Conservation (phyloP, 1,140 invertebrate genomes). For the Drosophila novamexicana region DNA sequence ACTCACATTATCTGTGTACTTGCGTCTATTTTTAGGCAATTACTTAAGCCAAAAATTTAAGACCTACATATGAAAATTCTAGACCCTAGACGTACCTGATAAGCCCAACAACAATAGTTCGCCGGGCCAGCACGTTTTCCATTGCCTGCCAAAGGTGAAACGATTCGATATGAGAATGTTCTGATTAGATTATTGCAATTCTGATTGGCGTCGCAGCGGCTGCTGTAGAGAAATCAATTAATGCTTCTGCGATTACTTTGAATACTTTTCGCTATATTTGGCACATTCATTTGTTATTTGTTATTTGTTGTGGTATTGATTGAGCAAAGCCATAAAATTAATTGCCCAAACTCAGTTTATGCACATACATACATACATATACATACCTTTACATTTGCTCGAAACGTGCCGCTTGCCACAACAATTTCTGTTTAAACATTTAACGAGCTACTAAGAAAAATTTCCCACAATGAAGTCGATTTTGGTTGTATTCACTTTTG, state of each 20-base stretch:
- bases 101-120: constrained; percentile 17
- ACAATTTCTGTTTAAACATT: constrained; percentile 5
- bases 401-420: constrained; percentile 16
- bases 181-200: constrained; percentile 43
- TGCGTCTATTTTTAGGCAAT: constrained; percentile 47
- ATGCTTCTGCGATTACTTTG: constrained; percentile 8
- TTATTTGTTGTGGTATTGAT: constrained; percentile 24
- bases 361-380: constrained; percentile 4
- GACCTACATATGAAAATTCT: constrained; percentile 3
- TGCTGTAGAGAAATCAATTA: constrained; percentile 36
- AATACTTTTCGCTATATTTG: constrained; percentile 7
- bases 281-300: constrained; percentile 17
- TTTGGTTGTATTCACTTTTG: constrained; percentile 1
- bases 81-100: constrained; percentile 19
- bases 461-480: constrained; percentile 1
- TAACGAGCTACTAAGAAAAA: background rate
- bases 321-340: constrained; percentile 34
- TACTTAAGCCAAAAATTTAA: constrained; percentile 47
- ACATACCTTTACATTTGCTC: too few species aligned
- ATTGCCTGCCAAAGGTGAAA: constrained; percentile 14
- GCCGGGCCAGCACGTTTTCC: constrained; percentile 22
- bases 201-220: constrained; percentile 41
- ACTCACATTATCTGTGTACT: background rate
- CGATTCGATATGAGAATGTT: constrained; percentile 19
- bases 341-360: constrained; percentile 18